phyloP scores from a whole-genome alignment of 2,113 vertebrate genomes.

The Pantherophis guttatus region DNA sequence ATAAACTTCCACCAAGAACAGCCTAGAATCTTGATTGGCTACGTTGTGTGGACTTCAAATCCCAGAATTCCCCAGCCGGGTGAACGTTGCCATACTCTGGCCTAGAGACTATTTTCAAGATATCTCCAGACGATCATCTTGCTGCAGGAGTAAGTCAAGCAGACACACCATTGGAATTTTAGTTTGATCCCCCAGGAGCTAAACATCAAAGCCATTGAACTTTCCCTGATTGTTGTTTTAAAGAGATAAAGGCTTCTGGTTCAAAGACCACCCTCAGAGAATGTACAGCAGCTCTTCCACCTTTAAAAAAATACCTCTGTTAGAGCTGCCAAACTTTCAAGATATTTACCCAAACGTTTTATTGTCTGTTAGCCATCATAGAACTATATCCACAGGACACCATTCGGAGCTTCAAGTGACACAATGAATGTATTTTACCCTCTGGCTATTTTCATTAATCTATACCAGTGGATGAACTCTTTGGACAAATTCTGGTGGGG shows the following conservation, averaged over 20 bases:
- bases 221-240: neutral
- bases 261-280: neutral
- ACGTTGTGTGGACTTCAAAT: neutral
- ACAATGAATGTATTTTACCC: neutral
- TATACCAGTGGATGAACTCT: rapidly evolving
- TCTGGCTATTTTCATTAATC: neutral
- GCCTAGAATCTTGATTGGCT: neutral
- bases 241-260: neutral
- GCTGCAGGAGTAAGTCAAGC: constrained; percentile 5
- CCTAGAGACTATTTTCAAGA: neutral
- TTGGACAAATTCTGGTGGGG: rapidly evolving
- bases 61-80: neutral
- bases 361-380: neutral
- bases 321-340: neutral
- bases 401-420: neutral
- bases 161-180: neutral
- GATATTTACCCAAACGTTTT: neutral
- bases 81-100: neutral
- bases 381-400: neutral
- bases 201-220: neutral
- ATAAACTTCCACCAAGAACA: neutral
- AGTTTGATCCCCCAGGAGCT: neutral
- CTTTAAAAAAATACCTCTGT: neutral
- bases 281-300: neutral
- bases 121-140: neutral